Evolutionary conservation across 2,113 vertebrate species (phyloP).

Genomic region (Electrona antarctica): DNA sequence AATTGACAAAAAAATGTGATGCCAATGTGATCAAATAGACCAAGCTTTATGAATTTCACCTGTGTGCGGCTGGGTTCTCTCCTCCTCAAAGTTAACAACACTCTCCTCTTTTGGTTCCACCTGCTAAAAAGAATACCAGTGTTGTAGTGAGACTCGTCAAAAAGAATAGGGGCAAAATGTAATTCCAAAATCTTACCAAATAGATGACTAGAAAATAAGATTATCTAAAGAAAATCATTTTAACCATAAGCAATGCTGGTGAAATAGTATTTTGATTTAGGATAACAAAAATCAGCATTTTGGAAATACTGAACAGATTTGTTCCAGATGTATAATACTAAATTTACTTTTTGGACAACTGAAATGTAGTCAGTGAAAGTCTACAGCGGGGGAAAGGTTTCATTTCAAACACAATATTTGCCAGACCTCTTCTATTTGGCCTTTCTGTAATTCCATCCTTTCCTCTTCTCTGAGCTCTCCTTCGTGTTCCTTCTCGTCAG

Average conservation of each 20-base stretch:
- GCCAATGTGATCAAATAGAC: not conserved
- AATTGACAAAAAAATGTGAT: not conserved
- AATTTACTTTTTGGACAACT: not conserved
- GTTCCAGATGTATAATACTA: too few relatives aligned
- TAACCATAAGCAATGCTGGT: too few relatives aligned
- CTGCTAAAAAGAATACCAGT: slow-evolving; percentile 31
- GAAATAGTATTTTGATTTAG: too few relatives aligned
- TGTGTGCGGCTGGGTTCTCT: slow-evolving; percentile 7
- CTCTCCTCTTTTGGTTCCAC: not conserved
- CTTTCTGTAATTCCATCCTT: slow-evolving; percentile 22
- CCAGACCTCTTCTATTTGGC: slow-evolving; percentile 4
- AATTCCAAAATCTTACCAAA: too few relatives aligned
- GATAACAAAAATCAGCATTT: too few relatives aligned
- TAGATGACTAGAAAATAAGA: too few relatives aligned
- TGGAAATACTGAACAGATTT: too few relatives aligned
- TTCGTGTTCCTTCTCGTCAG: slow-evolving; percentile 46
- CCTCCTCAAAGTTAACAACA: not conserved
- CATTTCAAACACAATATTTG: too few relatives aligned
- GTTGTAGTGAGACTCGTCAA: not conserved
- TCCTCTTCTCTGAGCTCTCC: not conserved
- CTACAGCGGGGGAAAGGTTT: too few relatives aligned
- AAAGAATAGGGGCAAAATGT: not conserved
- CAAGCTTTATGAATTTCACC: slow-evolving; percentile 35
- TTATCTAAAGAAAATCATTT: too few relatives aligned
- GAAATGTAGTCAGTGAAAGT: not conserved